A percentile compares a stretch with the other conserved stretches of the same genome.
These are phyloP conservation scores for Bombus waltoni DNA, from an alignment of 1,140 invertebrate species.

Conservation along the genomic window DNA sequence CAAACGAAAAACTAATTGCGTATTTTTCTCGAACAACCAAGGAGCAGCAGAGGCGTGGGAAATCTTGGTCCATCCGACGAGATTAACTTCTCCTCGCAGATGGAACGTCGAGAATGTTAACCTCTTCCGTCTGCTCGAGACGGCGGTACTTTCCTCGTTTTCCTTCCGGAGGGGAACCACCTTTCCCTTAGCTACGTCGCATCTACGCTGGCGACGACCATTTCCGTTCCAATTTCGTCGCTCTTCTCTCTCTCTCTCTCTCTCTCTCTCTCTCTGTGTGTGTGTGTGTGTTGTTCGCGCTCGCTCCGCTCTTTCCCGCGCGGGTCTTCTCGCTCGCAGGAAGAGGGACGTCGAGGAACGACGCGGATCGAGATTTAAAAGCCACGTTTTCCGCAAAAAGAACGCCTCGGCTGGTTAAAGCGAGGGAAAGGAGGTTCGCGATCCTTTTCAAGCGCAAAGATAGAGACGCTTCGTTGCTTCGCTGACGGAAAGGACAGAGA, in stretches of 20 bases:
- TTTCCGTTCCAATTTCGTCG: background rate
- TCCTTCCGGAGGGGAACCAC: background rate
- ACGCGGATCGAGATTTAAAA: conserved; percentile 68
- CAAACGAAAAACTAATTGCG: rapidly evolving
- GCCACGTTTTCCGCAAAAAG: conserved; percentile 58
- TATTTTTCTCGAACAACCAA: background rate
- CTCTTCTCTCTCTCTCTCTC: background rate
- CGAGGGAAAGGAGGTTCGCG: conserved; percentile 54
- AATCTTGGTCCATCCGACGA: background rate
- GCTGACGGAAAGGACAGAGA: background rate
- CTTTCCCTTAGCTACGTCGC: background rate
- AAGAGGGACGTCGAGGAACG: conserved; percentile 33
- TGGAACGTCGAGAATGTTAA: conserved; percentile 43
- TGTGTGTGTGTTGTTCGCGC: background rate
- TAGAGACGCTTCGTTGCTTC: conserved; percentile 38
- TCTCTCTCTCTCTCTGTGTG: background rate
- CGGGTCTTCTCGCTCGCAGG: background rate
- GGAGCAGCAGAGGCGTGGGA: background rate
- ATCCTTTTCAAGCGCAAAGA: conserved; percentile 63
- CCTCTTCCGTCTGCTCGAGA: background rate
- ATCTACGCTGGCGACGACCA: background rate
- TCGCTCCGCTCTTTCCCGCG: background rate
- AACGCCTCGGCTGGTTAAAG: conserved; percentile 53
- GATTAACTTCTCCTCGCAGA: background rate
- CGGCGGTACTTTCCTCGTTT: background rate